Conservation (phyloP, 2,888 invertebrate genomes). For the Oligia latruncula region DNA sequence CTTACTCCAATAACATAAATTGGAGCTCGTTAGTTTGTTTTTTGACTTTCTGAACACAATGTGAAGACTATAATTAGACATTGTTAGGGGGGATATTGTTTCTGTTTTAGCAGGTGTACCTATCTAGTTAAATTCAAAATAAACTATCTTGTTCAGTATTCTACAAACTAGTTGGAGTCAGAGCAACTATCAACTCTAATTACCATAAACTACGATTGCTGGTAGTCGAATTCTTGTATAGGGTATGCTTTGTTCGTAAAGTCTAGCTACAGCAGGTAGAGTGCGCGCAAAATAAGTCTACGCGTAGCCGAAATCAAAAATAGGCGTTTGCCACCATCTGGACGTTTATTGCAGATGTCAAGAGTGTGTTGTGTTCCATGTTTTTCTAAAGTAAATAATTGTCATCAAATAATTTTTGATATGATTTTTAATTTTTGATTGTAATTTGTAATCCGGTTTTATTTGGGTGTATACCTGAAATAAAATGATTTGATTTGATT, state of each 20-base stretch:
- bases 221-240: background rate
- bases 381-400: too few relatives aligned
- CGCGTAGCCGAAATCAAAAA: too few relatives aligned
- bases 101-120: background rate
- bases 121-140: background rate
- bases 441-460: too few relatives aligned
- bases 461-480: too few relatives aligned
- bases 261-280: background rate
- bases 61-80: constrained; percentile 13
- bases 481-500: too few relatives aligned
- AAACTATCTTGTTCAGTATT: background rate
- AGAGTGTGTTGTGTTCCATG: too few relatives aligned
- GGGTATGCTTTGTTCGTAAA: background rate
- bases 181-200: constrained; percentile 3
- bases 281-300: background rate
- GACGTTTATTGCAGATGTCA: too few relatives aligned
- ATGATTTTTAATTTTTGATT: too few relatives aligned
- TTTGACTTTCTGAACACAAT: constrained; percentile 27
- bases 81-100: background rate
- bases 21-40: constrained; percentile 50
- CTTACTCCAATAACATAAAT: constrained; percentile 52
- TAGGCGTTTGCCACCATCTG: too few relatives aligned
- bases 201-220: background rate
- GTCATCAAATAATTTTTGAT: too few relatives aligned
- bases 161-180: background rate